Conservation (phyloP, 2,113 vertebrate species). For the Ptilonorhynchus violaceus region DNA sequence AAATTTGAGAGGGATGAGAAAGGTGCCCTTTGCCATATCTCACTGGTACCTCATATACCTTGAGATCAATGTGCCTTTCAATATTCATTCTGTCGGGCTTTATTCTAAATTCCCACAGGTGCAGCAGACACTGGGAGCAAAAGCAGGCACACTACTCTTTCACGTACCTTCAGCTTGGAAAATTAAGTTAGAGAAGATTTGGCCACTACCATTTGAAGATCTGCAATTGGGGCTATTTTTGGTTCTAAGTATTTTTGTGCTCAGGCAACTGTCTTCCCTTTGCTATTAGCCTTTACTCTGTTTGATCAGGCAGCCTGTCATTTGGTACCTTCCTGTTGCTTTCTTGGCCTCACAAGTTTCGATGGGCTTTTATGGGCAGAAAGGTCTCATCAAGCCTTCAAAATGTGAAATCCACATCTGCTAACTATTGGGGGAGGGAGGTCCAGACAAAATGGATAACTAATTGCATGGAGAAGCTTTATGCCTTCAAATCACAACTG, state of each 20-base stretch:
- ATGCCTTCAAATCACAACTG: not conserved
- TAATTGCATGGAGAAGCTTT: not conserved
- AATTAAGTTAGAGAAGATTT: not conserved
- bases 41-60: not conserved
- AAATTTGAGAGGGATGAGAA: constrained; percentile 60
- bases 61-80: constrained; percentile 42
- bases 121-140: not conserved
- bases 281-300: not conserved
- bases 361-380: not conserved
- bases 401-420: not conserved
- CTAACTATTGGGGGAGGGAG: not conserved
- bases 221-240: not conserved
- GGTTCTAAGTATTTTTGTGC: not conserved
- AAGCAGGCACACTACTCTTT: not conserved
- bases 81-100: not conserved
- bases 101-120: constrained; percentile 1
- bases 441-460: not conserved
- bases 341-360: constrained; percentile 4
- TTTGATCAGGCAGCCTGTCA: not conserved
- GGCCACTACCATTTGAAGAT: not conserved
- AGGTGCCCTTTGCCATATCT: constrained; percentile 35
- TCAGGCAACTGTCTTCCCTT: not conserved
- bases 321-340: not conserved
- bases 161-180: not conserved
- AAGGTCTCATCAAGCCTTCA: not conserved